Evolutionary conservation across 1,140 invertebrate genomes (phyloP).

Genomic region (Macrobrachium nipponense): DNA sequence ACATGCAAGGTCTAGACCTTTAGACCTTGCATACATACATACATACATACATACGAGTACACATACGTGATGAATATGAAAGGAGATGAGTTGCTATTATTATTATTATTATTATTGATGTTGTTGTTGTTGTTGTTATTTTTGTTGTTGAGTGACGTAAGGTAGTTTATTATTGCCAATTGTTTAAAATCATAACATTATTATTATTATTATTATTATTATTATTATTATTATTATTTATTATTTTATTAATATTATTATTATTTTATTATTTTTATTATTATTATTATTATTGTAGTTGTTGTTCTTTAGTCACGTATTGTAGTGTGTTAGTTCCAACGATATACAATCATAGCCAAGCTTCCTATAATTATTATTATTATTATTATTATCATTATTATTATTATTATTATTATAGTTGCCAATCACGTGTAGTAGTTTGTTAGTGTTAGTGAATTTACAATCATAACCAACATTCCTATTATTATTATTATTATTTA

Average conservation of each 20-base stretch:
- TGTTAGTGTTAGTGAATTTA: not conserved
- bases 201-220: not conserved
- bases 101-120: too few species aligned
- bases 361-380: not conserved
- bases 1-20: too few species aligned
- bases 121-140: too few species aligned
- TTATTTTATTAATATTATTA: slow-evolving; percentile 1
- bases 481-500: slow-evolving; percentile 3
- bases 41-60: too few species aligned
- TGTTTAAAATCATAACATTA: not conserved
- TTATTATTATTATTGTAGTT: slow-evolving; percentile 1
- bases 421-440: not conserved
- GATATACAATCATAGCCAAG: not conserved
- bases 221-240: too few species aligned
- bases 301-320: not conserved
- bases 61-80: too few species aligned
- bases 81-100: too few species aligned
- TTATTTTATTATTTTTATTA: slow-evolving; percentile 1
- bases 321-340: not conserved
- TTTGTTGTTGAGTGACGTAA: not conserved
- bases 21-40: too few species aligned
- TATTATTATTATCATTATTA: slow-evolving; percentile 4
- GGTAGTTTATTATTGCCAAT: not conserved
- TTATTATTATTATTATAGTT: slow-evolving; percentile 4
- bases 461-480: not conserved